These are phyloP conservation scores for Agrypnus murinus DNA, from an alignment of 2,888 invertebrate genomes.

Conservation along the genomic window DNA sequence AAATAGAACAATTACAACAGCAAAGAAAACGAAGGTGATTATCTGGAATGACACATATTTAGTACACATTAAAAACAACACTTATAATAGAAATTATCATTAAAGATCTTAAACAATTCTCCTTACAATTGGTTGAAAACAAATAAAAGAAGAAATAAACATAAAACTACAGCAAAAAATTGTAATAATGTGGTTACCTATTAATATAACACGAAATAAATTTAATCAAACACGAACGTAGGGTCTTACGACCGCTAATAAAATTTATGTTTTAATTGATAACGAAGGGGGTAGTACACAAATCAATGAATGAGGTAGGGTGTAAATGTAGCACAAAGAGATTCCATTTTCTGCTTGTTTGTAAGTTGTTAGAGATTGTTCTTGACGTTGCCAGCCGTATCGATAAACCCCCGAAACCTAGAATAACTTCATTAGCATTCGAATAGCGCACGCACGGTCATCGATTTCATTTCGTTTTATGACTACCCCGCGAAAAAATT, in stretches of 20 bases:
- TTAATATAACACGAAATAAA: too few species aligned
- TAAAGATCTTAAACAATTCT: too few species aligned
- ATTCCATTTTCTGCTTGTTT: conserved; percentile 33
- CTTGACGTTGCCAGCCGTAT: conserved; percentile 33
- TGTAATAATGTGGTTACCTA: too few species aligned
- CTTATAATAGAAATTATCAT: too few species aligned
- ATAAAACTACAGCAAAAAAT: too few species aligned
- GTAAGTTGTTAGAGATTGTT: conserved; percentile 44
- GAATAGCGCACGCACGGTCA: conserved; percentile 52
- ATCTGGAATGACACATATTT: too few species aligned
- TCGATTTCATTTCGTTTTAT: conserved; percentile 55
- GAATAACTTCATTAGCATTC: conserved; percentile 54
- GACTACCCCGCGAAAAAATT: conserved; percentile 52
- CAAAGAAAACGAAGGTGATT: too few species aligned
- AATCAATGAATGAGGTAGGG: conserved; percentile 1
- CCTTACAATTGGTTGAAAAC: too few species aligned
- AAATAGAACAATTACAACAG: too few species aligned
- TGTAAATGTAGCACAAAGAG: conserved; percentile 11
- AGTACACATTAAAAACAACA: too few species aligned
- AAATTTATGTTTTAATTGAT: conserved; percentile 12
- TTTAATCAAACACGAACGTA: too few species aligned
- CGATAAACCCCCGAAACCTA: conserved; percentile 38
- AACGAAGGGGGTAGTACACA: conserved; percentile 2
- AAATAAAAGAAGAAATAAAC: too few species aligned
- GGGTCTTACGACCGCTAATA: background rate